These are phyloP conservation scores for Aethina tumida DNA, from an alignment of 1,140 invertebrate genomes.

Conservation along the genomic window DNA sequence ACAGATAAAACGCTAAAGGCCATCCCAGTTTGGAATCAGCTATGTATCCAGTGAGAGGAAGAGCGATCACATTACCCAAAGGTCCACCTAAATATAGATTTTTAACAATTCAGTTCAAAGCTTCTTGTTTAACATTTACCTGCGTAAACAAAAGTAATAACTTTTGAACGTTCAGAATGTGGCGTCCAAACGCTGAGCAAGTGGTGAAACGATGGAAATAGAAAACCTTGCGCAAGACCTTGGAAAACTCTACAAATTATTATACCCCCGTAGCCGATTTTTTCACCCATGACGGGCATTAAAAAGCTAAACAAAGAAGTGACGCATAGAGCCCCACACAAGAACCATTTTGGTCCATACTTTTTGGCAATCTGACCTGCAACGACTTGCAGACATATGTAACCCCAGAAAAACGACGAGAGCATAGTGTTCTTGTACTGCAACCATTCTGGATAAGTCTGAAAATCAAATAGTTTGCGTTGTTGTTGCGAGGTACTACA, in stretches of 20 bases:
- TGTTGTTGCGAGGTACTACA: not conserved
- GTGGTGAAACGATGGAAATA: constrained; percentile 68
- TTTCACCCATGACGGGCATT: constrained; percentile 35
- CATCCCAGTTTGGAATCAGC: constrained; percentile 54
- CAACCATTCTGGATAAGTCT: constrained; percentile 34
- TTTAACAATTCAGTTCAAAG: too few relatives aligned
- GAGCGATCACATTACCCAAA: constrained; percentile 53
- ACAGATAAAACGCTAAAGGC: constrained; percentile 66
- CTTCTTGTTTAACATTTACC: too few relatives aligned
- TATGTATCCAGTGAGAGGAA: constrained; percentile 56
- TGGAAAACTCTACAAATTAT: constrained; percentile 55
- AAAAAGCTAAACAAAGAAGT: constrained; percentile 40
- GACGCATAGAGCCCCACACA: constrained; percentile 45
- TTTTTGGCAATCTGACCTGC: constrained; percentile 55
- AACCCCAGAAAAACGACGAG: constrained; percentile 58
- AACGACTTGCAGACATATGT: constrained; percentile 46
- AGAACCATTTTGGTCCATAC: constrained; percentile 50
- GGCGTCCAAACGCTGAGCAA: constrained; percentile 71
- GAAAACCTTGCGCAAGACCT: constrained; percentile 67
- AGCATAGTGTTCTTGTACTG: constrained; percentile 42
- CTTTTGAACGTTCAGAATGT: constrained; percentile 5
- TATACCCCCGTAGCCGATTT: constrained; percentile 47
- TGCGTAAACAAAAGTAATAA: constrained; percentile 14
- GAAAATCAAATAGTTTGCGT: constrained; percentile 7
- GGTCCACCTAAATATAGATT: constrained; percentile 9